These are phyloP conservation scores for Conus ventricosus DNA, from an alignment of 1,140 invertebrate genomes.

Conservation along the genomic window DNA sequence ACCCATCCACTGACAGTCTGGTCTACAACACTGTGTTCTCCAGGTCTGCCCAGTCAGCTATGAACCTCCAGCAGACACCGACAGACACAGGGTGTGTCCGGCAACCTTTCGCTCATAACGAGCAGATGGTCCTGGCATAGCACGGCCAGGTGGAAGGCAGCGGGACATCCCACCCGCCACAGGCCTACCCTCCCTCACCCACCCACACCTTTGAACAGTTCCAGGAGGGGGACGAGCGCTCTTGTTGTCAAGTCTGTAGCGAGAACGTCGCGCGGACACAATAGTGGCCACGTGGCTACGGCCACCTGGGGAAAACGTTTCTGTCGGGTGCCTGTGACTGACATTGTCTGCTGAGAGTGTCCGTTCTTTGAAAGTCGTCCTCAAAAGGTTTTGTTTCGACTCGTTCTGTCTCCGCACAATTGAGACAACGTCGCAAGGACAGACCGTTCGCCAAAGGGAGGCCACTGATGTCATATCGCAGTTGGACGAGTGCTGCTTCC, in stretches of 20 bases:
- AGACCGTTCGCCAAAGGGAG: background rate
- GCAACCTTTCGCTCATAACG: background rate
- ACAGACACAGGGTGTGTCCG: background rate
- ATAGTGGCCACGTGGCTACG: background rate
- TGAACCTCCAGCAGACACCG: no score
- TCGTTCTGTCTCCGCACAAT: background rate
- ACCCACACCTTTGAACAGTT: background rate
- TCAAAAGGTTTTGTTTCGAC: background rate
- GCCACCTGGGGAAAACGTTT: background rate
- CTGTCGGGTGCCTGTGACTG: background rate
- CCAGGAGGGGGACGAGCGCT: background rate
- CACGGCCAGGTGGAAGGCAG: background rate
- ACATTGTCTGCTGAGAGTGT: background rate
- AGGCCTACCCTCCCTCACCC: no score
- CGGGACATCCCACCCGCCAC: background rate
- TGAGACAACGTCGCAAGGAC: background rate
- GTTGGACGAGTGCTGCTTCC: background rate
- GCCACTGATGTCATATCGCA: background rate
- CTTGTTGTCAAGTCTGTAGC: background rate
- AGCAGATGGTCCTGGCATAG: background rate
- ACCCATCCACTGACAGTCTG: background rate
- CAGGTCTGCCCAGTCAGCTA: no score
- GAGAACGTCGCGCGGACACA: no score
- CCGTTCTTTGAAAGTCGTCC: background rate
- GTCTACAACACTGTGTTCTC: background rate